Percentiles rank a stretch among this genome's conserved stretches.
Evolutionary conservation across 2,888 invertebrate genomes (phyloP).

Genomic region (Maniola hyperantus): DNA sequence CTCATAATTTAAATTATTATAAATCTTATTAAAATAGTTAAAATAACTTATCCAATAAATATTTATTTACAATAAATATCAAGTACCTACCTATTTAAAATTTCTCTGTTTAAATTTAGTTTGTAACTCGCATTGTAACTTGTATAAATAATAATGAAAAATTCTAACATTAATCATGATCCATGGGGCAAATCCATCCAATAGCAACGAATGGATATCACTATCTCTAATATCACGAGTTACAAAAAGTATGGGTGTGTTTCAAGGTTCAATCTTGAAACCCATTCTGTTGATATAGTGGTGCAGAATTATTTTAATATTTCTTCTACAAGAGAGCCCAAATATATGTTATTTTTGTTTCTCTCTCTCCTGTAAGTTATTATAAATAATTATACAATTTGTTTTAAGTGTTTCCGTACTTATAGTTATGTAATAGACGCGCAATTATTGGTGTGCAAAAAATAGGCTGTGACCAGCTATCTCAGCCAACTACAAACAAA

Average conservation of each 20-base stretch:
- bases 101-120: too few species aligned
- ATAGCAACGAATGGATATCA: not conserved
- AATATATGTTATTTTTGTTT: not conserved
- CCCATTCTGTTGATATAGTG: not conserved
- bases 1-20: too few species aligned
- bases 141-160: too few species aligned
- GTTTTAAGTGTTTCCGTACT: not conserved
- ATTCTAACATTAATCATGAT: not conserved
- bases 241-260: not conserved
- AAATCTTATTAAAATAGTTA: too few species aligned
- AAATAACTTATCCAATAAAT: too few species aligned
- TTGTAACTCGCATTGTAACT: too few species aligned
- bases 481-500: constrained; percentile 25
- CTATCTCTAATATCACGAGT: not conserved
- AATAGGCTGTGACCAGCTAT: constrained; percentile 40
- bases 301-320: not conserved
- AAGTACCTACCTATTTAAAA: too few species aligned
- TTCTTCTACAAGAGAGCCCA: not conserved
- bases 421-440: constrained; percentile 24
- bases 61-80: too few species aligned
- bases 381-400: not conserved
- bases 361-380: not conserved
- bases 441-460: constrained; percentile 13
- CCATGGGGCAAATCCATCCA: not conserved
- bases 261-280: not conserved